Evolutionary conservation across 2,888 invertebrate species (phyloP).

Genomic region (Mamestra brassicae): DNA sequence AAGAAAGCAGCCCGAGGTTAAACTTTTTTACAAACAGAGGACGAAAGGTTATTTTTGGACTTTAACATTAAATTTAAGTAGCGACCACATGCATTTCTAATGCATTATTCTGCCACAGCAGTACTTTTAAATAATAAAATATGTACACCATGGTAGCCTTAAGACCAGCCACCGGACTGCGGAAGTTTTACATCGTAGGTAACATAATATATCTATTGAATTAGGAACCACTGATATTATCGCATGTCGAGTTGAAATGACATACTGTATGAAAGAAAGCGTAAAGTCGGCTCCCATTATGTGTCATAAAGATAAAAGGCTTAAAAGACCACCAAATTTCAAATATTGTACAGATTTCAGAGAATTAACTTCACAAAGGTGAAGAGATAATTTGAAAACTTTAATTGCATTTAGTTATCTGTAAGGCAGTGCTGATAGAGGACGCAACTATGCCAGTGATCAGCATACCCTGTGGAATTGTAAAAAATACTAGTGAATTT

Average conservation of each 20-base stretch:
- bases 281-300: not conserved
- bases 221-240: no score
- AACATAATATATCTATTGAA: no score
- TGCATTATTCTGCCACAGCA: not conserved
- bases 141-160: conserved; percentile 3
- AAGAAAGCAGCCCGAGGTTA: conserved; percentile 50
- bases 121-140: no score
- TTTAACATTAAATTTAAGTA: conserved; percentile 48
- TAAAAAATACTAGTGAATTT: no score
- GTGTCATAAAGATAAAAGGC: not conserved
- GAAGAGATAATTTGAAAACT: conserved; percentile 49
- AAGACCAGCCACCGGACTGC: conserved; percentile 59
- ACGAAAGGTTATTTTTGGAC: conserved; percentile 39
- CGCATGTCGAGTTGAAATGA: conserved; percentile 1
- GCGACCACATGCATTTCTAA: conserved; percentile 51
- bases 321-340: conserved; percentile 70
- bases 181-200: no score
- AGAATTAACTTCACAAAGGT: conserved; percentile 60
- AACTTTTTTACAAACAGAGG: conserved; percentile 18
- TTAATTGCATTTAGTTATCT: conserved; percentile 1
- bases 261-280: no score
- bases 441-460: no score
- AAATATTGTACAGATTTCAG: conserved; percentile 74
- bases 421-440: not conserved
- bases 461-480: no score